phyloP scores from a whole-genome alignment of 1,140 invertebrate genomes.

The Penaeus japonicus region DNA sequence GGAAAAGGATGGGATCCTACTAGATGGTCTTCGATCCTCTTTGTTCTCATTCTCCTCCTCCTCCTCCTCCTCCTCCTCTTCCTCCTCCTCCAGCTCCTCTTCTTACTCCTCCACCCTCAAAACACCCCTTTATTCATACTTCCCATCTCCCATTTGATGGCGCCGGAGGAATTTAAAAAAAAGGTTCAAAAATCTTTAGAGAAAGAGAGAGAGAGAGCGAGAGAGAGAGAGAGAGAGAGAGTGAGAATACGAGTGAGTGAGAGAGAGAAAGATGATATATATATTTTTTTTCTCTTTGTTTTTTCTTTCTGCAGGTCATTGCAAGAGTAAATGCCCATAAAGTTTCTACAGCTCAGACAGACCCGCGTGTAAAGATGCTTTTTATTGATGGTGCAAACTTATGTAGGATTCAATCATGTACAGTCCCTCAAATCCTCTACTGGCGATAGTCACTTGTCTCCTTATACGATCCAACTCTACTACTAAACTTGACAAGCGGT shows the following conservation, averaged over 20 bases:
- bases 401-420: constrained; percentile 42
- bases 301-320: neutral
- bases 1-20: neutral
- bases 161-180: neutral
- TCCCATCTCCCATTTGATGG: neutral
- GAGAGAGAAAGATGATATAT: too few species aligned
- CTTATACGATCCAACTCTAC: constrained; percentile 37
- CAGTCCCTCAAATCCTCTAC: constrained; percentile 47
- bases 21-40: neutral
- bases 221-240: too few species aligned
- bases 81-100: neutral
- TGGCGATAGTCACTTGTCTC: constrained; percentile 51
- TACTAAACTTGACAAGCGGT: constrained; percentile 30
- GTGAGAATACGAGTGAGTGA: too few species aligned
- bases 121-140: neutral
- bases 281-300: neutral
- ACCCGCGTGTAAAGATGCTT: constrained; percentile 50
- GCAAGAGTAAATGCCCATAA: constrained; percentile 32
- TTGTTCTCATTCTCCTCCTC: neutral
- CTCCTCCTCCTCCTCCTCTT: neutral
- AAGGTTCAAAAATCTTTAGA: neutral
- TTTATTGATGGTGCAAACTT: constrained; percentile 50
- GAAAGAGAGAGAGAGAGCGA: too few species aligned
- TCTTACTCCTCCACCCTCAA: neutral
- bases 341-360: constrained; percentile 11